phyloP scores from a whole-genome alignment of 1,140 invertebrate species.

The Zaprionus capensis region DNA sequence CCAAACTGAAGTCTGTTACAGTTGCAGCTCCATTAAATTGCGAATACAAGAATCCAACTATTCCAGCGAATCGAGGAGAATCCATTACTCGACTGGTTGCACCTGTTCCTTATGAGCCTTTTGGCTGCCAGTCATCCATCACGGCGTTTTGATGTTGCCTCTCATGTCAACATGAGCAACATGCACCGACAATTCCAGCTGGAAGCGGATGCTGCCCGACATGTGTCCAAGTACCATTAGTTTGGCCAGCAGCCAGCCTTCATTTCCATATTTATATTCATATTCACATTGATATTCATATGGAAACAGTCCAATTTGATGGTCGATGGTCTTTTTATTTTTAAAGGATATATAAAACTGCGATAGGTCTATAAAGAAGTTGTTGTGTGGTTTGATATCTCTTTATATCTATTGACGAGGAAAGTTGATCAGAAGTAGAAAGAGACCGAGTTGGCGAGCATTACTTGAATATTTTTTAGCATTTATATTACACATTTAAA shows the following conservation, averaged over 20 bases:
- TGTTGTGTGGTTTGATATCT: background rate
- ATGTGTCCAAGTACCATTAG: constrained; percentile 27
- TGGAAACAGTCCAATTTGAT: constrained; percentile 44
- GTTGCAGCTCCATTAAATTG: constrained; percentile 10
- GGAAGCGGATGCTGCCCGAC: constrained; percentile 52
- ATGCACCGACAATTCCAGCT: constrained; percentile 17
- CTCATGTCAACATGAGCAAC: constrained; percentile 29
- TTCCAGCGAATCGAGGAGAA: background rate
- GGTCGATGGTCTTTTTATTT: constrained; percentile 1
- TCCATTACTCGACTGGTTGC: constrained; percentile 51
- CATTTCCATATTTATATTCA: constrained; percentile 15
- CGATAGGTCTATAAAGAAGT: background rate
- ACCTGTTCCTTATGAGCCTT: constrained; percentile 56
- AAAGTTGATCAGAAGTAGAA: constrained; percentile 2
- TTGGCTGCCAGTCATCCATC: constrained; percentile 41
- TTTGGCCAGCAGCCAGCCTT: constrained; percentile 16
- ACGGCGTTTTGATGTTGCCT: constrained; percentile 55
- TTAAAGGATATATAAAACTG: background rate
- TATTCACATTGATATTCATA: constrained; percentile 47
- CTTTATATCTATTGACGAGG: background rate
- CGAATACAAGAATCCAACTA: constrained; percentile 12
- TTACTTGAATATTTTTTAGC: background rate
- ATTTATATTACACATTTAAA: background rate
- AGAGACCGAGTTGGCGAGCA: background rate
- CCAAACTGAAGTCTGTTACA: constrained; percentile 7